Evolutionary conservation across 2,113 vertebrate species (phyloP).

Genomic region (Geothlypis trichas): DNA sequence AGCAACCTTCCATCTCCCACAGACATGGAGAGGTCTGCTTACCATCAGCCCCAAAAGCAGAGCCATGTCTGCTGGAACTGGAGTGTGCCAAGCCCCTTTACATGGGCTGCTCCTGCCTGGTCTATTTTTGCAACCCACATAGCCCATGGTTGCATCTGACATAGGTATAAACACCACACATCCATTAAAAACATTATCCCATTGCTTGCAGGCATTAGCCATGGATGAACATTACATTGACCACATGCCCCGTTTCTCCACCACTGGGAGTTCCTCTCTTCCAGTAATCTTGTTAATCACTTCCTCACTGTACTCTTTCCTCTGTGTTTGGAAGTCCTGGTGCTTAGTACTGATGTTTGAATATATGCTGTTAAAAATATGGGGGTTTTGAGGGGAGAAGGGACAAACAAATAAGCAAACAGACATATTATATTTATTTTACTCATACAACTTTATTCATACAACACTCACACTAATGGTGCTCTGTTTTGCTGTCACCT

Average conservation of each 20-base stretch:
- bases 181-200: background rate
- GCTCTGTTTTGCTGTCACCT: background rate
- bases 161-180: background rate
- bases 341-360: background rate
- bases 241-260: background rate
- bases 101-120: background rate
- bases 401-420: background rate
- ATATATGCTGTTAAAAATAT: background rate
- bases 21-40: background rate
- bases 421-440: background rate
- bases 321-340: background rate
- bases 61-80: background rate
- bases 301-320: background rate
- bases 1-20: background rate
- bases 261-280: background rate
- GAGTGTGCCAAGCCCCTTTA: background rate
- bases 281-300: background rate
- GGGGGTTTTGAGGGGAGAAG: rapidly evolving
- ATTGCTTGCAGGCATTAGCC: background rate
- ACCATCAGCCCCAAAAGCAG: background rate
- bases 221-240: background rate
- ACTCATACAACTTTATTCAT: background rate
- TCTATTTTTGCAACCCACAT: rapidly evolving
- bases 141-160: background rate
- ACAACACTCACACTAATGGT: background rate